These are phyloP conservation scores for Prunella himalayana DNA, from an alignment of 2,113 vertebrate species.

Conservation along the genomic window DNA sequence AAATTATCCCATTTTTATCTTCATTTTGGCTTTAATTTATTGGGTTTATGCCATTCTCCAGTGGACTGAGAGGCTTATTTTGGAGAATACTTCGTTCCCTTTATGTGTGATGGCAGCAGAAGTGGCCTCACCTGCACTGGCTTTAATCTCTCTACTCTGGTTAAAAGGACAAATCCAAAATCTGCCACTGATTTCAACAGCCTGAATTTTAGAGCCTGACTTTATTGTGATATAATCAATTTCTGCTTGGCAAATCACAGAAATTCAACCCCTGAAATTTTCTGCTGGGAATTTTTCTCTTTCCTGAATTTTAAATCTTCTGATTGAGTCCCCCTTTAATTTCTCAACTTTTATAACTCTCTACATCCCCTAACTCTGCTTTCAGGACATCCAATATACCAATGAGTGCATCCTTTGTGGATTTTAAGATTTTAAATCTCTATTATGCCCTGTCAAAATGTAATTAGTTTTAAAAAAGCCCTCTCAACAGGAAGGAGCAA, in stretches of 20 bases:
- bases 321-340: neutral
- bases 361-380: neutral
- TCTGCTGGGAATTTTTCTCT: neutral
- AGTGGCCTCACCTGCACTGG: neutral
- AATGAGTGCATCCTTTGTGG: neutral
- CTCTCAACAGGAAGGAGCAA: neutral
- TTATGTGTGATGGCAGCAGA: neutral
- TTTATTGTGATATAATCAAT: neutral
- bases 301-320: neutral
- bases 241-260: neutral
- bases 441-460: neutral
- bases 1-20: neutral
- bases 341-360: accelerated
- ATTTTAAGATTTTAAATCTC: neutral
- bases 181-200: neutral
- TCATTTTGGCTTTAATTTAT: neutral
- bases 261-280: neutral
- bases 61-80: neutral
- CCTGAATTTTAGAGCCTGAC: neutral
- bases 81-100: neutral
- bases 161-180: neutral
- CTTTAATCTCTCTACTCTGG: neutral
- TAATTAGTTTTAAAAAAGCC: neutral
- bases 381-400: neutral
- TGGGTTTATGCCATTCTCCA: neutral